Conservation (phyloP, 2,888 invertebrate genomes). For the Lithosia quadra region DNA sequence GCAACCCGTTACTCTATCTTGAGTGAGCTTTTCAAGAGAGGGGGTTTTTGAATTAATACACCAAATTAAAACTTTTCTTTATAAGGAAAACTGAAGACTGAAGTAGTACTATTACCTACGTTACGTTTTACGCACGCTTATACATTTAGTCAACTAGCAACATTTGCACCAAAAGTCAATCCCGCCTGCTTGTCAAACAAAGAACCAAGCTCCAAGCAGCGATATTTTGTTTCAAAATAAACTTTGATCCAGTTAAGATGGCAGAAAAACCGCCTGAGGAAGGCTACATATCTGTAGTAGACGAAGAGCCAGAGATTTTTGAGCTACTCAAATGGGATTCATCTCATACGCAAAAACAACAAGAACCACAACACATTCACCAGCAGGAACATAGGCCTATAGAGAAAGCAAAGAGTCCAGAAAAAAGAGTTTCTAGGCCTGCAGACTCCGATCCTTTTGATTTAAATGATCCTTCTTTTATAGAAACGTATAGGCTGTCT, state of each 20-base stretch:
- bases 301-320: constrained; percentile 81
- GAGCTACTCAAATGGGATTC: constrained; percentile 82
- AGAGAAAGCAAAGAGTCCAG: constrained; percentile 74
- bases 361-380: constrained; percentile 52
- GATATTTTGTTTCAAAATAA: constrained; percentile 67
- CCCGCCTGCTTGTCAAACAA: constrained; percentile 52
- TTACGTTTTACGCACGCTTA: not conserved
- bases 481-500: constrained; percentile 74
- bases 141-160: not conserved
- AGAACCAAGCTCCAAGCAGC: constrained; percentile 54
- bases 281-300: constrained; percentile 81
- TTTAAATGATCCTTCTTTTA: constrained; percentile 72
- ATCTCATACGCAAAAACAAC: constrained; percentile 72
- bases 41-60: no score
- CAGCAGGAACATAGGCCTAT: constrained; percentile 56
- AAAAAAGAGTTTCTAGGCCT: constrained; percentile 71
- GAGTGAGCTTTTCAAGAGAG: no score
- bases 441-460: constrained; percentile 77
- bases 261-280: constrained; percentile 82
- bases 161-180: constrained; percentile 42
- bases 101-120: not conserved
- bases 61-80: no score
- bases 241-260: constrained; percentile 64
- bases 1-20: no score
- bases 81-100: no score